Evolutionary conservation across 2,113 vertebrate genomes (phyloP).

Genomic region (Limanda limanda): DNA sequence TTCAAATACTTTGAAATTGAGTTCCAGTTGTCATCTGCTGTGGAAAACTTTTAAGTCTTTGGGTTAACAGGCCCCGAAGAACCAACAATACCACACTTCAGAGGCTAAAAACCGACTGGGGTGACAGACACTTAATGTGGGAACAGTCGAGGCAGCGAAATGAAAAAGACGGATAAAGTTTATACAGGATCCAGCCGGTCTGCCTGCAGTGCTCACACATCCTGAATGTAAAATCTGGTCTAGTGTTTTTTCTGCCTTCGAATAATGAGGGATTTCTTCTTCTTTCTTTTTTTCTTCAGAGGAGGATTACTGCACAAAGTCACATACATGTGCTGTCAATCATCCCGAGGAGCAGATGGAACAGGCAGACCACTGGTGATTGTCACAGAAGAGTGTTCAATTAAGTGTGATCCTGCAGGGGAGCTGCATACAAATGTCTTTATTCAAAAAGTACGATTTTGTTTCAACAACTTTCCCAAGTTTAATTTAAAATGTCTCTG

Average conservation of each 20-base stretch:
- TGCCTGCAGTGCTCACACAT: slow-evolving; percentile 30
- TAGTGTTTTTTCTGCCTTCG: slow-evolving; percentile 4
- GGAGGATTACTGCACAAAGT: slow-evolving; percentile 10
- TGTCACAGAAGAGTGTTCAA: slow-evolving; percentile 7
- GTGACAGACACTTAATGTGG: slow-evolving; percentile 31
- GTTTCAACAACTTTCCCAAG: slow-evolving; percentile 19
- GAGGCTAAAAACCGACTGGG: slow-evolving; percentile 29
- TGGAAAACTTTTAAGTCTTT: slow-evolving; percentile 6
- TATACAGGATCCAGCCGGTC: slow-evolving; percentile 17
- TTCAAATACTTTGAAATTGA: slow-evolving; percentile 4
- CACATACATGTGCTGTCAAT: slow-evolving; percentile 29
- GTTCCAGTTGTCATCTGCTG: slow-evolving; percentile 16
- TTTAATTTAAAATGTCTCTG: slow-evolving; percentile 25
- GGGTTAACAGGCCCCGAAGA: slow-evolving; percentile 13
- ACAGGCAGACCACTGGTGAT: slow-evolving; percentile 14
- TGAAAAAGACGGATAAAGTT: slow-evolving; percentile 40
- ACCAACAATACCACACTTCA: neutral
- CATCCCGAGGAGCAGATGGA: slow-evolving; percentile 27
- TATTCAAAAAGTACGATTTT: neutral
- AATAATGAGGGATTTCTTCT: slow-evolving; percentile 21
- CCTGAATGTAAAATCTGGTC: slow-evolving; percentile 41
- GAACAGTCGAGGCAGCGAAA: slow-evolving; percentile 20
- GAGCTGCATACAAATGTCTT: neutral
- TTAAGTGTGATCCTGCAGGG: slow-evolving; percentile 3
- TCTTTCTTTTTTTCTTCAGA: neutral